Evolutionary conservation across 2,888 invertebrate genomes (phyloP).

Genomic region (Erebia palarica): DNA sequence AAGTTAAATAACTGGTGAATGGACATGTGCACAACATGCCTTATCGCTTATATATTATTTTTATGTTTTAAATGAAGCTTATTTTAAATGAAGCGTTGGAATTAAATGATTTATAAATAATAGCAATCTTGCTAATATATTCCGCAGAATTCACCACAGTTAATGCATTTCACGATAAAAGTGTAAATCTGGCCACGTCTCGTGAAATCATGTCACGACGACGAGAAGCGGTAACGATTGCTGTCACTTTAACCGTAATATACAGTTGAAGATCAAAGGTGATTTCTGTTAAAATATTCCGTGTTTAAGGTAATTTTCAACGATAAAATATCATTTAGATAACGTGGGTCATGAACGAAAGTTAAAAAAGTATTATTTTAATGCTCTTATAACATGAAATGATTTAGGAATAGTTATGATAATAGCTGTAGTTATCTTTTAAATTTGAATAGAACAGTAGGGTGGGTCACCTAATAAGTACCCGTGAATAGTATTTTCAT

Average conservation of each 20-base stretch:
- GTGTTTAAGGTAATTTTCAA: conserved; percentile 6
- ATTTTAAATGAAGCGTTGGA: too few species aligned
- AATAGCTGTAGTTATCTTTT: background rate
- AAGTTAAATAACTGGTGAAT: too few species aligned
- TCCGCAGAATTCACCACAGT: background rate
- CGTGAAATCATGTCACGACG: conserved; percentile 13
- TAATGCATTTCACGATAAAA: conserved; percentile 22
- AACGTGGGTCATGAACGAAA: background rate
- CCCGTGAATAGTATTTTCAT: background rate
- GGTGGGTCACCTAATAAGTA: background rate
- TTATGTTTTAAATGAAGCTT: too few species aligned
- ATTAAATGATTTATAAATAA: too few species aligned
- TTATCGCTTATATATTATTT: too few species aligned
- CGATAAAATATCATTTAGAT: background rate
- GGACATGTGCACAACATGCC: too few species aligned
- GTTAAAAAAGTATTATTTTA: background rate
- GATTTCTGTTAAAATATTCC: background rate
- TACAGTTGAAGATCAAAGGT: background rate
- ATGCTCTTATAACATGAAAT: background rate
- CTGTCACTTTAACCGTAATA: conserved; percentile 11
- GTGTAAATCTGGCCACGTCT: conserved; percentile 20
- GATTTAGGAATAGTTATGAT: background rate
- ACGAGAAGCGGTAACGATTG: background rate
- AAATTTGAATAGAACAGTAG: background rate
- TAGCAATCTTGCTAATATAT: conserved; percentile 12